These are phyloP conservation scores for Eremobia ochroleuca DNA, from an alignment of 2,888 invertebrate genomes.

Conservation along the genomic window DNA sequence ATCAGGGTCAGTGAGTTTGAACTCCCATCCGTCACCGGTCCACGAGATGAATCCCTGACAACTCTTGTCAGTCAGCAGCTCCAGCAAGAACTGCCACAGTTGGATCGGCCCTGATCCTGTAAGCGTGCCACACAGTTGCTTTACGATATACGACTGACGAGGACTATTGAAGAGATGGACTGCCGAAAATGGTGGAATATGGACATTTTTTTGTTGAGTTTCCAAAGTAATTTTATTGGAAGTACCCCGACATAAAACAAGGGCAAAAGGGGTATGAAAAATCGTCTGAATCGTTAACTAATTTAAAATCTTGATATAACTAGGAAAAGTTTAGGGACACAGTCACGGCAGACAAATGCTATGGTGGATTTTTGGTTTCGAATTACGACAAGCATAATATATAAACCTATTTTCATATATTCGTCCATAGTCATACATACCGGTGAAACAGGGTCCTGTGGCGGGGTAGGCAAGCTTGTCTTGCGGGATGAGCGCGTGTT, in stretches of 20 bases:
- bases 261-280: not conserved
- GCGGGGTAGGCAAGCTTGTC: slow-evolving; percentile 89
- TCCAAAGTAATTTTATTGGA: not conserved
- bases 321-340: not conserved
- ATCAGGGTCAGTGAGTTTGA: slow-evolving; percentile 99
- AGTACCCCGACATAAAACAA: not conserved
- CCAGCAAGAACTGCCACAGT: slow-evolving; percentile 99
- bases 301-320: not conserved
- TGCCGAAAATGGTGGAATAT: no score
- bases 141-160: slow-evolving; percentile 83
- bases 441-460: slow-evolving; percentile 92
- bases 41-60: slow-evolving; percentile 99
- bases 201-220: not conserved
- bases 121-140: slow-evolving; percentile 86
- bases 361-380: not conserved
- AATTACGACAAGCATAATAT: not conserved
- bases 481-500: slow-evolving; percentile 88
- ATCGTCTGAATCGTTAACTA: not conserved
- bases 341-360: not conserved
- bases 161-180: slow-evolving; percentile 11
- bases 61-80: slow-evolving; percentile 98
- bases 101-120: slow-evolving; percentile 99
- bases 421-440: slow-evolving; percentile 78
- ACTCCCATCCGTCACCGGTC: slow-evolving; percentile 99
- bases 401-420: not conserved